These are phyloP conservation scores for Potorous gilbertii DNA, from an alignment of 2,797 vertebrate genomes.

Conservation along the genomic window DNA sequence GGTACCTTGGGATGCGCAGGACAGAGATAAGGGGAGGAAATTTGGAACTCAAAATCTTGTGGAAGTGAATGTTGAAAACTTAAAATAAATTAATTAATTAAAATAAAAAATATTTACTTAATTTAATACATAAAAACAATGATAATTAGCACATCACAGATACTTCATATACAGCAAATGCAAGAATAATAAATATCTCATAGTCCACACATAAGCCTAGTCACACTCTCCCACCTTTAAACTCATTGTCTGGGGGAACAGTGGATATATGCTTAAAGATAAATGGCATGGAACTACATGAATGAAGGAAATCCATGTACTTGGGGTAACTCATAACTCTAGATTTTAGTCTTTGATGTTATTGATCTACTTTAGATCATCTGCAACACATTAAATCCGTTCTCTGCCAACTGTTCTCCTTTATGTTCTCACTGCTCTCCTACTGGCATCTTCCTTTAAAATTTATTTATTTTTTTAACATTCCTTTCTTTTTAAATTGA, in stretches of 20 bases:
- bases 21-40: too few relatives aligned
- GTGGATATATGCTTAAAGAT: neutral
- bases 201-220: neutral
- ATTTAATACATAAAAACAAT: neutral
- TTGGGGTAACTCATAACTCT: neutral
- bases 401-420: neutral
- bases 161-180: neutral
- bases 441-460: neutral
- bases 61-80: too few relatives aligned
- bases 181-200: neutral
- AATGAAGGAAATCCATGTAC: neutral
- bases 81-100: too few relatives aligned
- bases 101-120: neutral
- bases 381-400: neutral
- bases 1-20: too few relatives aligned
- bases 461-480: neutral
- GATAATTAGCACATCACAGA: neutral
- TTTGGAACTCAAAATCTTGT: too few relatives aligned
- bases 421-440: neutral
- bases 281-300: neutral
- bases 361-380: neutral
- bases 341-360: neutral
- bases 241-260: neutral
- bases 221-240: neutral
- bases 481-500: neutral